A percentile compares a stretch with the other conserved stretches of the same genome.
These are phyloP conservation scores for Maniola hyperantus DNA, from an alignment of 2,888 invertebrate species.

Conservation along the genomic window DNA sequence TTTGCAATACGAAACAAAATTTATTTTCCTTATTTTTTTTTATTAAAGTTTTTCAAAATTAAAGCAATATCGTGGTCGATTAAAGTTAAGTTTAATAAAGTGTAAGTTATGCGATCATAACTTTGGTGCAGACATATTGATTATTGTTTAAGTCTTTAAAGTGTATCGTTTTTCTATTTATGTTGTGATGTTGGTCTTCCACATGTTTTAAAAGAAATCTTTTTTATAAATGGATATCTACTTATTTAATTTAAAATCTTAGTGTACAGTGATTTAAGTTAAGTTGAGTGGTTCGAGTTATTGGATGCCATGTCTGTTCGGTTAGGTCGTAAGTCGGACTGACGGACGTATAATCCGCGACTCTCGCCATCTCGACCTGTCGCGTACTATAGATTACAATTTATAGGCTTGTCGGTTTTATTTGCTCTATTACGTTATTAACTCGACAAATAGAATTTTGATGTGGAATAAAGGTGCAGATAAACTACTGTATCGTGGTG, in stretches of 20 bases:
- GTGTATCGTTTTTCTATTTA: slow-evolving; percentile 73
- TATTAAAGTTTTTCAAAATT: slow-evolving; percentile 27
- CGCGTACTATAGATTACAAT: not conserved
- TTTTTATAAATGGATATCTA: slow-evolving; percentile 61
- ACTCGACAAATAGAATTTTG: not conserved
- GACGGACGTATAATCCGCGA: too few relatives aligned
- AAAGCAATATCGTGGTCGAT: slow-evolving; percentile 31
- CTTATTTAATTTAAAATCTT: slow-evolving; percentile 61
- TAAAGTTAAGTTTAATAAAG: slow-evolving; percentile 7
- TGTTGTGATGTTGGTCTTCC: slow-evolving; percentile 82
- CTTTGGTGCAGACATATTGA: slow-evolving; percentile 65
- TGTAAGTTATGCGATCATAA: slow-evolving; percentile 27
- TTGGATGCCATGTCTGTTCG: slow-evolving; percentile 59
- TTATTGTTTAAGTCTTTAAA: slow-evolving; percentile 58
- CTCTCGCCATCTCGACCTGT: too few relatives aligned
- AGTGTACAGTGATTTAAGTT: slow-evolving; percentile 62
- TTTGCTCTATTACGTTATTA: not conserved
- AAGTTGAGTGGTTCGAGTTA: slow-evolving; percentile 50
- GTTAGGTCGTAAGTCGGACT: slow-evolving; percentile 33
- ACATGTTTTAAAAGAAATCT: slow-evolving; percentile 56
- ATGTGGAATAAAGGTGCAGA: not conserved
- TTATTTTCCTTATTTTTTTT: slow-evolving; percentile 22
- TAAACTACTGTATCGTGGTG: too few relatives aligned
- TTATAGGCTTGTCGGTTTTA: not conserved
- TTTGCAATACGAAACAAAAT: slow-evolving; percentile 34